Evolutionary conservation across 37 sponge, comb jelly and placozoan genomes (phyloP).

Genomic region (Lycopodina hypogea): DNA sequence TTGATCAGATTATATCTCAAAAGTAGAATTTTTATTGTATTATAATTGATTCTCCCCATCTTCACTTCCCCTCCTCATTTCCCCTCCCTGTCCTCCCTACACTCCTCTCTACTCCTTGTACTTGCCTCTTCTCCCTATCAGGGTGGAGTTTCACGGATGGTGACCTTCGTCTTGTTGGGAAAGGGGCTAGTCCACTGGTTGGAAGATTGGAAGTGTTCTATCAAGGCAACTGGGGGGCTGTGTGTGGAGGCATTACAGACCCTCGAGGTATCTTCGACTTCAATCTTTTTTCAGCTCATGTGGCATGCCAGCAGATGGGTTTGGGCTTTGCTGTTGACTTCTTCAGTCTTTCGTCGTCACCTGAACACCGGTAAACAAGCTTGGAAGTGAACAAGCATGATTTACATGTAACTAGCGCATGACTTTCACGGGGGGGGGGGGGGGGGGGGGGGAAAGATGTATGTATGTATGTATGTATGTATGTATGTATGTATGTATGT

Average conservation of each 20-base stretch:
- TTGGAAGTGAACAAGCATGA: not conserved
- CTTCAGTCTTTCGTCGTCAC: not conserved
- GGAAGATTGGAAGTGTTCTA: constrained; percentile 30
- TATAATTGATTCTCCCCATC: no score
- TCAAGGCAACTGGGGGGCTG: constrained; percentile 40
- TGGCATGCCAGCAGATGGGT: constrained; percentile 51
- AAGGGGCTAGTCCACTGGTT: constrained; percentile 13
- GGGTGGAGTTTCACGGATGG: not conserved
- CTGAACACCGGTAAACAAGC: not conserved
- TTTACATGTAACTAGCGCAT: not conserved
- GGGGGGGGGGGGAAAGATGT: not conserved
- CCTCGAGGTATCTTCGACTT: not conserved
- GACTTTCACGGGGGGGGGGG: not conserved
- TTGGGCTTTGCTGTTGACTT: constrained; percentile 34
- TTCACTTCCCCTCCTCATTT: not conserved
- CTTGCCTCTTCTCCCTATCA: not conserved
- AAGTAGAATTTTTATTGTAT: no score
- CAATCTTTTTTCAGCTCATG: not conserved
- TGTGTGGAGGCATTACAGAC: constrained; percentile 20
- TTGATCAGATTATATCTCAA: no score
- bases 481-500: not conserved
- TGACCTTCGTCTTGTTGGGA: not conserved
- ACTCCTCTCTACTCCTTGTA: constrained; percentile 5
- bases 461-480: no score
- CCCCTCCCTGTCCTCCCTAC: not conserved